Percentiles rank a stretch among this genome's conserved stretches.
Conservation (phyloP, 1,140 invertebrate genomes). For the Lasioglossum baleicum region DNA sequence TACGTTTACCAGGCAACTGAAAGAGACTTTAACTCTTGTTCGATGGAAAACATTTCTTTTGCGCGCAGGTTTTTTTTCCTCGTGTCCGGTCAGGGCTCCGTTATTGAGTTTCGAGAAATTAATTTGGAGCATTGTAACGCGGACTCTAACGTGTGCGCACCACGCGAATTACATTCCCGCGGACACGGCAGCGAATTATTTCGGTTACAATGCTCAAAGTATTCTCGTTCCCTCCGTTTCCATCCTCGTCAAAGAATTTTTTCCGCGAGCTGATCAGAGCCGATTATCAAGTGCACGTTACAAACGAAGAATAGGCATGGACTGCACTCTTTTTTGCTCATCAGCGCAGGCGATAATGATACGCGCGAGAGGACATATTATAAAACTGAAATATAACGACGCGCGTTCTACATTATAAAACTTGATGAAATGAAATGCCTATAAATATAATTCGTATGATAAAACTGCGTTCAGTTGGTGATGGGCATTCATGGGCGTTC, state of each 20-base stretch:
- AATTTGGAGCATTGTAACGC: background rate
- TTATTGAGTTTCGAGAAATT: background rate
- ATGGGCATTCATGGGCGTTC: no score
- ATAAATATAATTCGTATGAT: background rate
- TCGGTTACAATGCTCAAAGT: background rate
- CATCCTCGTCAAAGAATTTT: background rate
- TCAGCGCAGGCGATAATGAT: constrained; percentile 16
- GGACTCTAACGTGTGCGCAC: background rate
- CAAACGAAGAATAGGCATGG: background rate
- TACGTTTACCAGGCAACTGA: constrained; percentile 53
- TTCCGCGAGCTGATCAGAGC: background rate
- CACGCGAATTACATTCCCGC: background rate
- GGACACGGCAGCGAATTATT: background rate
- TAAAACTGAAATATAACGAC: constrained; percentile 24
- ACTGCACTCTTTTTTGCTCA: background rate
- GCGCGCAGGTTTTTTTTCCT: background rate
- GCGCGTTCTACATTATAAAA: background rate
- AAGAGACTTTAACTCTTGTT: constrained; percentile 45
- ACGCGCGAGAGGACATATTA: background rate
- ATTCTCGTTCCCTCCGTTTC: background rate
- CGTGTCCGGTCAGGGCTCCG: background rate
- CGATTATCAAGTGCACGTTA: background rate
- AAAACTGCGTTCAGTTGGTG: background rate
- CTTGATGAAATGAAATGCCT: no score
- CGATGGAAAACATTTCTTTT: constrained; percentile 11